phyloP scores from a whole-genome alignment of 2,888 invertebrate species.

The Eupeodes luniger region DNA sequence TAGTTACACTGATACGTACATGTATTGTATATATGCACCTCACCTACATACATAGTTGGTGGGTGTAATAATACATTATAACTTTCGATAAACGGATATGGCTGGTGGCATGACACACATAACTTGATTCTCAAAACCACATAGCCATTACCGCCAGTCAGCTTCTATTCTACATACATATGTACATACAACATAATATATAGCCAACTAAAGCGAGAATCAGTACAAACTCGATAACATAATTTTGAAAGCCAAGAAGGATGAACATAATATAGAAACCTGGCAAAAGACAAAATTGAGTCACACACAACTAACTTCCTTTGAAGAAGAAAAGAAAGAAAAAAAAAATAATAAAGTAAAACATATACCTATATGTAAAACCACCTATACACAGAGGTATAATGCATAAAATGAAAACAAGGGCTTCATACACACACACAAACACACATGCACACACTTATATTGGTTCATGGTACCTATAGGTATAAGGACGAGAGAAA shows the following conservation, averaged over 20 bases:
- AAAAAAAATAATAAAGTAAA: constrained; percentile 4
- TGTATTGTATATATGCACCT: too few relatives aligned
- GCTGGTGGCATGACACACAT: constrained; percentile 17
- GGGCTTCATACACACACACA: constrained; percentile 16
- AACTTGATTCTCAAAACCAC: constrained; percentile 13
- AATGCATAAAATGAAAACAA: constrained; percentile 38
- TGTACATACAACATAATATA: too few relatives aligned
- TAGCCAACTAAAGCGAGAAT: constrained; percentile 1
- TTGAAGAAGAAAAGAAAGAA: background rate
- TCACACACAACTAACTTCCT: constrained; percentile 53
- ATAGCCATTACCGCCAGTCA: constrained; percentile 32
- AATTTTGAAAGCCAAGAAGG: constrained; percentile 31
- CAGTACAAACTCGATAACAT: constrained; percentile 54
- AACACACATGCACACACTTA: background rate
- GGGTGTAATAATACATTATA: background rate
- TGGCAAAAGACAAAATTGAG: constrained; percentile 52
- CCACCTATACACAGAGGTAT: background rate
- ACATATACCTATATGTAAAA: background rate
- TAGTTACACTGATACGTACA: too few relatives aligned
- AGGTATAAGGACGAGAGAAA: constrained; percentile 25
- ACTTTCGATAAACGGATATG: constrained; percentile 23
- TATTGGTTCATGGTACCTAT: too few relatives aligned
- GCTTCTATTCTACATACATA: background rate
- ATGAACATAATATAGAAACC: constrained; percentile 15
- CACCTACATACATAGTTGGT: background rate